These are phyloP conservation scores for Julus scanicus DNA, from an alignment of 2,888 invertebrate species.

Conservation along the genomic window DNA sequence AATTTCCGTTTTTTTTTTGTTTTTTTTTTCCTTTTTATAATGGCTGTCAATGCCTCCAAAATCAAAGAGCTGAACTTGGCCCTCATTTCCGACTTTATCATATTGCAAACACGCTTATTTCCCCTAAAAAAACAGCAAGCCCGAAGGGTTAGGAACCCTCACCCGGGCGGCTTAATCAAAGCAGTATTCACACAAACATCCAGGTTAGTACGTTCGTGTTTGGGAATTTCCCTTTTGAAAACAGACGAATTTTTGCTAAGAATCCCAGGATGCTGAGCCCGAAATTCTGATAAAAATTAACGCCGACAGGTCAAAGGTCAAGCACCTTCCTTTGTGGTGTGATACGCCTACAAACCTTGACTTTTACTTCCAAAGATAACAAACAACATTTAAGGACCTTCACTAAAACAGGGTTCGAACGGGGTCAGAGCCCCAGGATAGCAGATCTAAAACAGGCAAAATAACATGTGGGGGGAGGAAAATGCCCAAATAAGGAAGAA, in stretches of 20 bases:
- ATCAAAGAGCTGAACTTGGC: background rate
- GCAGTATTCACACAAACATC: background rate
- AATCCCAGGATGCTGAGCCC: background rate
- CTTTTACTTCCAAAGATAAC: background rate
- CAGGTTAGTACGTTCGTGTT: background rate
- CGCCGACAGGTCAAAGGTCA: background rate
- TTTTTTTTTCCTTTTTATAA: background rate
- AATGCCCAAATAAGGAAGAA: background rate
- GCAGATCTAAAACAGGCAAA: background rate
- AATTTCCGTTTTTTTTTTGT: background rate
- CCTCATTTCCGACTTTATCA: background rate
- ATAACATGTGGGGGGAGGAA: too few species aligned
- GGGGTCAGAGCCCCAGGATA: background rate
- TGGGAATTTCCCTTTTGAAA: background rate
- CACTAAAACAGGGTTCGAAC: background rate
- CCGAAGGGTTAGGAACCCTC: background rate
- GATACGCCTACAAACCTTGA: background rate
- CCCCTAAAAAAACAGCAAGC: too few species aligned
- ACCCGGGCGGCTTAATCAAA: background rate
- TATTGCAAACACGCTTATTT: background rate
- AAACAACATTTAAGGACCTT: slow-evolving; percentile 2
- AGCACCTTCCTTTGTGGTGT: background rate
- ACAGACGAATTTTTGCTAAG: background rate
- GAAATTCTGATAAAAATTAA: background rate
- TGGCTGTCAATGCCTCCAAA: background rate